Evolutionary conservation across 2,797 vertebrate genomes (phyloP).

Genomic region (Lutjanus campechanus): DNA sequence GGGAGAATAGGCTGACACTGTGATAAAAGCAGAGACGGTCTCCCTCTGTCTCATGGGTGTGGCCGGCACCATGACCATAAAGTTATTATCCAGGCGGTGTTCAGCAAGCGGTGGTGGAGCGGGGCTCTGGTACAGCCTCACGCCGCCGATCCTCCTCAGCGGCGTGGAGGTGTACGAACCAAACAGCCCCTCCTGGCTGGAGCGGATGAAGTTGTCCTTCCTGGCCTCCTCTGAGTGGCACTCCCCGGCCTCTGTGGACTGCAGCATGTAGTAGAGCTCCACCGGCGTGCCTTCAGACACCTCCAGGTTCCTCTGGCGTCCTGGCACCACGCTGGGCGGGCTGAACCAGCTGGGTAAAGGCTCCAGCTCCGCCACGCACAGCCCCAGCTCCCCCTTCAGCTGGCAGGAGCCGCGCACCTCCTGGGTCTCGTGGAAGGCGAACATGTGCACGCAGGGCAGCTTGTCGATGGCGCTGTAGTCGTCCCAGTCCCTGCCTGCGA

Average conservation of each 20-base stretch:
- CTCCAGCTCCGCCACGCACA: constrained; percentile 88
- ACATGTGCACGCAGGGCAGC: constrained; percentile 89
- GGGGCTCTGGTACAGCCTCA: constrained; percentile 87
- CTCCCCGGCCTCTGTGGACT: constrained; percentile 79
- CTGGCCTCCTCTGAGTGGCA: constrained; percentile 87
- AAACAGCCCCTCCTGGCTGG: constrained; percentile 88
- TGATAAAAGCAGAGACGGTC: constrained; percentile 89
- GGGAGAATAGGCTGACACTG: constrained; percentile 87
- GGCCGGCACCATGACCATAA: constrained; percentile 91
- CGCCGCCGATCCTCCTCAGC: constrained; percentile 89
- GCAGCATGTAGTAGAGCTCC: constrained; percentile 89
- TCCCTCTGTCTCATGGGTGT: constrained; percentile 91
- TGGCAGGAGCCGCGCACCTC: constrained; percentile 88
- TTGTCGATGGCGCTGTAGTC: constrained; percentile 87
- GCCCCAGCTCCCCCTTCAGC: constrained; percentile 85
- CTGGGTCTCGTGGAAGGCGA: constrained; percentile 90
- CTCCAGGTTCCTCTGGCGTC: constrained; percentile 84
- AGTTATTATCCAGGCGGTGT: constrained; percentile 89
- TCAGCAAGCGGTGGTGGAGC: constrained; percentile 86
- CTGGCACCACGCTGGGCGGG: constrained; percentile 86
- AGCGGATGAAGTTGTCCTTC: constrained; percentile 89
- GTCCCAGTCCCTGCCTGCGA: constrained; percentile 89
- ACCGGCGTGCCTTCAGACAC: constrained; percentile 85
- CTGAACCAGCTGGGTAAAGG: constrained; percentile 88
- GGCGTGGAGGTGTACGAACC: constrained; percentile 85